These are phyloP conservation scores for Andrena hattorfiana DNA, from an alignment of 2,888 invertebrate species.

Conservation along the genomic window DNA sequence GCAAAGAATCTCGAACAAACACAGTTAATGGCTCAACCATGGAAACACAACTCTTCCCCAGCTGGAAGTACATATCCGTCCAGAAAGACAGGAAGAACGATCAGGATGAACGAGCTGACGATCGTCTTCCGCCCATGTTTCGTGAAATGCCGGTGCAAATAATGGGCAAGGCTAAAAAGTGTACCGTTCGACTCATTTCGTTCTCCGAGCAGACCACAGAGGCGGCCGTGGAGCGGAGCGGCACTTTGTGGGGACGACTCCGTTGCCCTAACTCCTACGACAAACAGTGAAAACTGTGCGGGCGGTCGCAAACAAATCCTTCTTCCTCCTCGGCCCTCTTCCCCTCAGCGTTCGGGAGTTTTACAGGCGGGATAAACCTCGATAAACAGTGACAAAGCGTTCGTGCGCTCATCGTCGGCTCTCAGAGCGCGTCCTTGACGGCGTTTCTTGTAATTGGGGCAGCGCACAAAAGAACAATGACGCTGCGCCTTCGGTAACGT, in stretches of 20 bases:
- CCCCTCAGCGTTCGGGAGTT: slow-evolving; percentile 14
- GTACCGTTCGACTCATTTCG: slow-evolving; percentile 46
- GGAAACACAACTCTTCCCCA: neutral
- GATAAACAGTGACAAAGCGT: slow-evolving; percentile 64
- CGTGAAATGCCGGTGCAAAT: slow-evolving; percentile 64
- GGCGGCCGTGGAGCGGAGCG: slow-evolving; percentile 34
- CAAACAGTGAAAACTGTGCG: slow-evolving; percentile 76
- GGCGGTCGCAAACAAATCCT: slow-evolving; percentile 77
- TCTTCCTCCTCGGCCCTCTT: neutral
- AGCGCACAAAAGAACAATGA: slow-evolving; percentile 45
- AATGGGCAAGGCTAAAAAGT: slow-evolving; percentile 59
- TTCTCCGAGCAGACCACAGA: slow-evolving; percentile 37
- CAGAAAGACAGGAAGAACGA: slow-evolving; percentile 21
- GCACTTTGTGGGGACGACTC: slow-evolving; percentile 63
- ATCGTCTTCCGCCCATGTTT: slow-evolving; percentile 46
- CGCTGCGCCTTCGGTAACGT: slow-evolving; percentile 25
- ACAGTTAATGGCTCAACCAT: slow-evolving; percentile 39
- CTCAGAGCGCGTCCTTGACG: slow-evolving; percentile 29
- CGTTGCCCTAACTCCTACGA: slow-evolving; percentile 78
- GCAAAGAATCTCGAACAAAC: slow-evolving; percentile 39
- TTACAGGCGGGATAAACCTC: slow-evolving; percentile 36
- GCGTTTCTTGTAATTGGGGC: slow-evolving; percentile 51
- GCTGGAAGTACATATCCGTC: slow-evolving; percentile 4
- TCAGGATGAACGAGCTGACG: slow-evolving; percentile 28
- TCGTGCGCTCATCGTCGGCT: slow-evolving; percentile 21